Evolutionary conservation across 2,797 vertebrate genomes (phyloP), one percentile per base, ranked within the genome.

Genomic region (Dryobates pubescens): DNA sequence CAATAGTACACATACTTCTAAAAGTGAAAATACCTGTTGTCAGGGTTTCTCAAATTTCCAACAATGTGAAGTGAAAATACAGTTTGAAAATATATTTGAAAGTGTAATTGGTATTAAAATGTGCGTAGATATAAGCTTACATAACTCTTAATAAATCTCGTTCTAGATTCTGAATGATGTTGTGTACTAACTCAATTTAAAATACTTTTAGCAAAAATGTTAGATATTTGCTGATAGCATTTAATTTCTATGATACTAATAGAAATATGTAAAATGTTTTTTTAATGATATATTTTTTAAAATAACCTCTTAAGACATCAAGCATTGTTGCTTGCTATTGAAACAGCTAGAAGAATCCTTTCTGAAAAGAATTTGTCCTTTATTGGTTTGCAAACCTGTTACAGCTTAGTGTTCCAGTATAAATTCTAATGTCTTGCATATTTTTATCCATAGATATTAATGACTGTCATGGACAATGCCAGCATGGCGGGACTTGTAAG

Each of bases 401-500:
- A 36, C 24, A 59, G 13, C 23, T 69, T 69, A 36, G 53, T 56
- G 15, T 63, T 86, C 20, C 22, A 51, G 34, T 73, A 24, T 36
- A 27, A 81, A 43, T 87, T 87, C 32, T 95, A 94, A 97, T 71
- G 6, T 17, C 23, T 68, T 93, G 13, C 27, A 6, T 95, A 27
- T 95, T 96, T 43, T 92, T 69, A 65, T 94, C 72, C 79, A 20
- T 97, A 99, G 99, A 99, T 74, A 58, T 98, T 86, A 98, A 98
- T 86, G 98, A 98, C 91, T 99, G 99, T 91, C 98, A 97, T 0
- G 98, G 98, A 27, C 99, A 99, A 95, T 99, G 99, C 96, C 98
- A 98, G 94, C 98, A 99, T 7, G 98, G 98, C 71, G 99, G 98
- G 10, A 98, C 98, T 65, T 99, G 99, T 96, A 98, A 98, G 98